These are phyloP conservation scores for Liolophura sinensis DNA, from an alignment of 1,140 invertebrate species.

Conservation along the genomic window DNA sequence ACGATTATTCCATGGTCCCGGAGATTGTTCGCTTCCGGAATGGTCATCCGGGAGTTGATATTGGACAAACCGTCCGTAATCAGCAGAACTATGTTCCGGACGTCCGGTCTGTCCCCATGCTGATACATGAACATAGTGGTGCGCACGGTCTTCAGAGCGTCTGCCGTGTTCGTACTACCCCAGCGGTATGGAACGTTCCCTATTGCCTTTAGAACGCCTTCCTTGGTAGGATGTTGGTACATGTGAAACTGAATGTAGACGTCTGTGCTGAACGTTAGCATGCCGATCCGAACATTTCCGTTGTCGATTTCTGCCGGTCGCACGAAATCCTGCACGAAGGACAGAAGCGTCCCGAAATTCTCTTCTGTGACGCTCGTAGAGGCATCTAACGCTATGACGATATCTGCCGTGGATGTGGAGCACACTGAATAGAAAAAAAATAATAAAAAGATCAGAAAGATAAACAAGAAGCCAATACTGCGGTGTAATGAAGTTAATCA, in stretches of 20 bases:
- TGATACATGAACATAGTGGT: conserved; percentile 33
- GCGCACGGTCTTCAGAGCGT: conserved; percentile 38
- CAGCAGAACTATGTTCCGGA: conserved; percentile 39
- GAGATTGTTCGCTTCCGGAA: conserved; percentile 30
- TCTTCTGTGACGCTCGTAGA: conserved; percentile 39
- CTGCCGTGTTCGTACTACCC: conserved; percentile 51
- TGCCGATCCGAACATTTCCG: conserved; percentile 38
- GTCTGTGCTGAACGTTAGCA: conserved; percentile 32
- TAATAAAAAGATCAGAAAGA: no score
- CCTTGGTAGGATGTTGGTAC: conserved; percentile 24
- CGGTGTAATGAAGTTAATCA: no score
- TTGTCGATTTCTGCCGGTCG: conserved; percentile 34
- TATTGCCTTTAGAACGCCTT: conserved; percentile 31
- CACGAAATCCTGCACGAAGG: conserved; percentile 41
- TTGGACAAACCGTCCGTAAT: conserved; percentile 53
- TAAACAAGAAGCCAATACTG: no score
- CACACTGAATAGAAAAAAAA: not conserved
- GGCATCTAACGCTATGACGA: conserved; percentile 44
- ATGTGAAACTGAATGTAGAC: conserved; percentile 35
- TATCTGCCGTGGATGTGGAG: conserved; percentile 28
- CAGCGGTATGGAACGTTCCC: conserved; percentile 35
- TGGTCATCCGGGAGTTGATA: conserved; percentile 30
- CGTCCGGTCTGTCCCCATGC: conserved; percentile 41
- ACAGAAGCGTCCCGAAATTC: conserved; percentile 37
- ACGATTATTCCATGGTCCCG: conserved; percentile 30